phyloP scores from a whole-genome alignment of 2,888 invertebrate genomes.

The Spodoptera exigua region DNA sequence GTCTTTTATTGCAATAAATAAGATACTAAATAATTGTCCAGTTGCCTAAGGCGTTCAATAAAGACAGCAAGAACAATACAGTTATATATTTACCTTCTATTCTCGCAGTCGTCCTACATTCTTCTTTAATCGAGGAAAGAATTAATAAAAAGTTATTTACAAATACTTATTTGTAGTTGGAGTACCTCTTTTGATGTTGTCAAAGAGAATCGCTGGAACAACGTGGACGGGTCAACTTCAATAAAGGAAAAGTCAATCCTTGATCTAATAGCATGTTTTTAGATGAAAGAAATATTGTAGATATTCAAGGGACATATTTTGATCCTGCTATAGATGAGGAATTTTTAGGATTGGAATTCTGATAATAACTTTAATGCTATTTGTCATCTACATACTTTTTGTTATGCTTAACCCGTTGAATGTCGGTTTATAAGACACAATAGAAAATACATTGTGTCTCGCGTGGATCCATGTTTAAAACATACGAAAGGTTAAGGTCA shows the following conservation, averaged over 20 bases:
- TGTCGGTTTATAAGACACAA: too few species aligned
- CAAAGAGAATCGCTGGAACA: conserved; percentile 24
- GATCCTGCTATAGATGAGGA: too few species aligned
- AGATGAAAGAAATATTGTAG: conserved; percentile 7
- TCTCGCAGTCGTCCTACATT: neutral
- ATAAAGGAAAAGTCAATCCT: conserved; percentile 24
- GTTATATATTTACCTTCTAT: neutral
- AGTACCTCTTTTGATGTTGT: conserved; percentile 21
- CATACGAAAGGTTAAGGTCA: too few species aligned
- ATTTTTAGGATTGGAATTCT: too few species aligned
- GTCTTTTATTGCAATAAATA: too few species aligned
- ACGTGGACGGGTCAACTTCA: conserved; percentile 15
- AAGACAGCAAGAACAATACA: neutral
- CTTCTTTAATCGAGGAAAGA: conserved; percentile 3
- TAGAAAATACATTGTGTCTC: too few species aligned
- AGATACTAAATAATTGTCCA: neutral
- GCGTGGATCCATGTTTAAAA: too few species aligned
- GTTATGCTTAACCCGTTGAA: too few species aligned
- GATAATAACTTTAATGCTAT: too few species aligned
- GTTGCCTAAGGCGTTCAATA: conserved; percentile 1
- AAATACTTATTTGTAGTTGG: conserved; percentile 12
- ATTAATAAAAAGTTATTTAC: conserved; percentile 23
- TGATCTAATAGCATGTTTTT: conserved; percentile 10
- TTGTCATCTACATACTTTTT: too few species aligned
- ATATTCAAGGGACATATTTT: neutral